These are phyloP conservation scores for Silurus asotus DNA, from an alignment of 2,113 vertebrate species.

Conservation along the genomic window DNA sequence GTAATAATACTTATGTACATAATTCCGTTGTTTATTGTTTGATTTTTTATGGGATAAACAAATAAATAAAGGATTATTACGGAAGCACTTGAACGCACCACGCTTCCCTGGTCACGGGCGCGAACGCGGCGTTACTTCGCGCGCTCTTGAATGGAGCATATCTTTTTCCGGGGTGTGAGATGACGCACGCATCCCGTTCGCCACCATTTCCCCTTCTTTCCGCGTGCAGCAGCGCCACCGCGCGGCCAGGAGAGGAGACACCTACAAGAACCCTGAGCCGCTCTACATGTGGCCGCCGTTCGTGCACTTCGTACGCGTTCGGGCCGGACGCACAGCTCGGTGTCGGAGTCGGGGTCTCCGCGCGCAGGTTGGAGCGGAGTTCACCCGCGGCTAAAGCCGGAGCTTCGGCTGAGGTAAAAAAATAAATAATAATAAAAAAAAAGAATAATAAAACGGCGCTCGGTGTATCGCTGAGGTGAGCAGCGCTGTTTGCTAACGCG, in stretches of 20 bases:
- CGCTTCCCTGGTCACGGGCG: no score
- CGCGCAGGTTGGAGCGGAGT: constrained; percentile 32
- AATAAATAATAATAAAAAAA: background rate
- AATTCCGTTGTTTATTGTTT: background rate
- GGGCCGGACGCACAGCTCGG: background rate
- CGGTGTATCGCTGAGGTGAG: background rate
- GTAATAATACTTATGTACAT: background rate
- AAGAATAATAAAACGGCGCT: no score
- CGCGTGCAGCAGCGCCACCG: constrained; percentile 44
- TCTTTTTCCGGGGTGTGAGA: constrained; percentile 14
- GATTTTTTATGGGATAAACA: background rate
- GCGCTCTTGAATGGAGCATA: background rate
- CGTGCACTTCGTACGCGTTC: constrained; percentile 18
- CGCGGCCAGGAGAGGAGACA: constrained; percentile 15
- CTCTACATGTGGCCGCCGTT: constrained; percentile 47
- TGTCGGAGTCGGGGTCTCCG: constrained; percentile 12
- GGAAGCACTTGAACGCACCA: background rate
- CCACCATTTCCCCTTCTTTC: background rate
- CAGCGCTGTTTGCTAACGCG: constrained; percentile 9
- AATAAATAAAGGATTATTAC: background rate
- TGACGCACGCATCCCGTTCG: constrained; percentile 26
- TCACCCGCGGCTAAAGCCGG: no score
- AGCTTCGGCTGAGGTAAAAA: constrained; percentile 20
- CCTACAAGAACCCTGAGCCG: constrained; percentile 37
- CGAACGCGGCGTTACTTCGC: no score